A percentile compares a stretch with the other conserved stretches of the same genome.
These are phyloP conservation scores for Nasonia giraulti DNA, from an alignment of 1,140 invertebrate species.

Conservation along the genomic window DNA sequence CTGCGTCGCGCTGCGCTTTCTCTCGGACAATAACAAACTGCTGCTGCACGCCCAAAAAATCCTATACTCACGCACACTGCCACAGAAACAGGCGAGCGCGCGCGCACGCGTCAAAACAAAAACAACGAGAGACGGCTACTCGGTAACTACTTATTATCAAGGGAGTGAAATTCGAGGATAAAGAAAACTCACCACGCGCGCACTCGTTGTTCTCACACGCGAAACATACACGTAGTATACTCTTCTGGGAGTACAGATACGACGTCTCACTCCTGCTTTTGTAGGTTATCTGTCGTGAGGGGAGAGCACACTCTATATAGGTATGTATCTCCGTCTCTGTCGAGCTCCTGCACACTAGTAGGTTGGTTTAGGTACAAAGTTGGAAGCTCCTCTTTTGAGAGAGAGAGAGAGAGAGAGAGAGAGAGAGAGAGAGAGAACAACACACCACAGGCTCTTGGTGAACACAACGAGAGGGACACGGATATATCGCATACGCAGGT, in stretches of 20 bases:
- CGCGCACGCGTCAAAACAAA: neutral
- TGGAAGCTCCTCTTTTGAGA: neutral
- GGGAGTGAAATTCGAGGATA: neutral
- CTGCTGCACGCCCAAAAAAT: neutral
- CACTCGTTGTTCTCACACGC: conserved; percentile 27
- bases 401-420: too few species aligned
- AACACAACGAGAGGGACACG: neutral
- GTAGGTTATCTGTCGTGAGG: conserved; percentile 40
- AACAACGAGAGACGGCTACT: neutral
- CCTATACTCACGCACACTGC: neutral
- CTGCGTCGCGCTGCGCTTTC: neutral
- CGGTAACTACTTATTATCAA: too few species aligned
- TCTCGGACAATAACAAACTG: neutral
- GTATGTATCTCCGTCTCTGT: neutral
- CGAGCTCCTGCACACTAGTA: neutral
- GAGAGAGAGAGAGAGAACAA: neutral
- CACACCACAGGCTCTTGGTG: neutral
- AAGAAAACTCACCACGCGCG: conserved; percentile 32
- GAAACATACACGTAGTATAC: neutral
- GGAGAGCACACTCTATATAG: conserved; percentile 12
- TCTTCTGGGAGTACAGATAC: neutral
- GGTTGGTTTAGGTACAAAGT: neutral
- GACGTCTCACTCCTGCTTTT: neutral
- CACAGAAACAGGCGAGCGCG: neutral
- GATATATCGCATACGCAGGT: too few species aligned